These are phyloP conservation scores for Carollia perspicillata DNA, from an alignment of 2,113 vertebrate species.

Conservation along the genomic window DNA sequence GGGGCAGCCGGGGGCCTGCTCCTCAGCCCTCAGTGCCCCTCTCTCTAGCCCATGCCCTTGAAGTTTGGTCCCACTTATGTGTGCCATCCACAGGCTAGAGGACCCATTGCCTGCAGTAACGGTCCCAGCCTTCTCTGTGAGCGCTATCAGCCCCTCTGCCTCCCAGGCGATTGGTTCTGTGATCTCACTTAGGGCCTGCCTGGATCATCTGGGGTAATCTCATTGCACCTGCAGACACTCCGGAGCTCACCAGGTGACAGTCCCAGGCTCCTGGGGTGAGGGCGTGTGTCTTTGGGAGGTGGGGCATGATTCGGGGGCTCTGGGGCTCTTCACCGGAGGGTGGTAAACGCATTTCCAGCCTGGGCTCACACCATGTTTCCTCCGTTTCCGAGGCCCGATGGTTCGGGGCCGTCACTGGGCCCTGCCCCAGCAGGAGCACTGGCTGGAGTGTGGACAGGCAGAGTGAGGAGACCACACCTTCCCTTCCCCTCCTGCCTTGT, in stretches of 20 bases:
- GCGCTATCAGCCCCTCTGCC: accelerated
- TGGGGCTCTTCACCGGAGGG: neutral
- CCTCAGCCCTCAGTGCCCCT: neutral
- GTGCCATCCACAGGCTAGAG: accelerated
- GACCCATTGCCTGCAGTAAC: accelerated
- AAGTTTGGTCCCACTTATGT: accelerated
- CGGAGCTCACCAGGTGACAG: too few species aligned
- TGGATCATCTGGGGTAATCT: accelerated
- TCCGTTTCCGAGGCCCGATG: accelerated
- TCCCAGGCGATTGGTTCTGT: neutral
- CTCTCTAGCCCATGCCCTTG: neutral
- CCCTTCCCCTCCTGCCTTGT: neutral
- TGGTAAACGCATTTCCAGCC: accelerated
- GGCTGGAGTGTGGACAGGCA: neutral
- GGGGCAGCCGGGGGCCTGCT: neutral
- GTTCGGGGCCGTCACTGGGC: accelerated
- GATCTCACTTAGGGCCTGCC: neutral
- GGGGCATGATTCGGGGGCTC: neutral
- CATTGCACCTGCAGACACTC: neutral
- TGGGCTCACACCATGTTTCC: neutral
- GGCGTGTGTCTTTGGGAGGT: accelerated
- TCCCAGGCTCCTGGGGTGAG: neutral
- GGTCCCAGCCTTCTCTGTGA: neutral
- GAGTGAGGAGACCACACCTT: accelerated
- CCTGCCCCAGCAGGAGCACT: accelerated